Evolutionary conservation across 2,113 vertebrate species (phyloP), one percentile per base, ranked within the genome.

Genomic region (Mobula birostris): DNA sequence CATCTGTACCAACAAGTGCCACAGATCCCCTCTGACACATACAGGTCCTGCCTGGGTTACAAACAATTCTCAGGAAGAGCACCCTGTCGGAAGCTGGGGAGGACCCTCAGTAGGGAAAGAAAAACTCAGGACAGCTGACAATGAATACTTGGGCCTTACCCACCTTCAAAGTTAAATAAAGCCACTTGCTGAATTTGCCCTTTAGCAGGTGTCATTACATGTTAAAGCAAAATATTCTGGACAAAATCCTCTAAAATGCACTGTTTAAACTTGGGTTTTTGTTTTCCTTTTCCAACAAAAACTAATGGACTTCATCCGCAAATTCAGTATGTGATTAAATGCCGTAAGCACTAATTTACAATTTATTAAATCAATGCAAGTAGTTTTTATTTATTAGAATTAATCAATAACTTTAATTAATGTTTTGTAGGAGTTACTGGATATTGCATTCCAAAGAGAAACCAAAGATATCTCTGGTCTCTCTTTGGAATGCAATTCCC

Each of bases 401-500:
- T 66, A 66, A 90, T 68, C 61, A 90, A n/a, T 19, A 66, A 68
- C 85, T 90, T 12, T 32, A 90, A 90, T 32, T 68, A 32, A 36
- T 32, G 11, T 90, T 61, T 63, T 63, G 58, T 90, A 17, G 85
- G 61, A 90, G n/a, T 58, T 63, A 63, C 61, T 88, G 58, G 83
- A 61, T 85, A 85, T 63, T 8, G 48, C 48, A 48, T 48, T 48
- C 48, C 48, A 48, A 48, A 48, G 48, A 48, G 48, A 48, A 48
- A 48, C 85, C 14, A 68, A 90, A 32, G 61, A 68, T 66, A 90
- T 90, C 61, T 87, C 61, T 90, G 85, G 85, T 90, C 17, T 66
- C 85, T 90, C 14, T 66, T 66, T 66, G 85, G 83, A 88, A 58
- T 6, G 12, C 83, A 63, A 88, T 88, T 88, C 83, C 83, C 83